Evolutionary conservation across 2,113 vertebrate species (phyloP).

Genomic region (Cavia porcellus): DNA sequence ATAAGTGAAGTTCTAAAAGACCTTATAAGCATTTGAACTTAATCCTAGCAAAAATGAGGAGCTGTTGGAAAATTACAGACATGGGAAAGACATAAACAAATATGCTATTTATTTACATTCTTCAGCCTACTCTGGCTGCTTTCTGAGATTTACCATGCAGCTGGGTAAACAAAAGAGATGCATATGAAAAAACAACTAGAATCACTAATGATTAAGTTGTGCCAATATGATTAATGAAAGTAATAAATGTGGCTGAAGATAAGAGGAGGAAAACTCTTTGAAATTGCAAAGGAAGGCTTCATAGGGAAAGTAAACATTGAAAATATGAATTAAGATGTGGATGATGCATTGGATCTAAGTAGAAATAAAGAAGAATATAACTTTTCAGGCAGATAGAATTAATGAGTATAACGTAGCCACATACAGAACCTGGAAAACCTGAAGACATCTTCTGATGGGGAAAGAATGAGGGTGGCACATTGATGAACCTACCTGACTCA

Average conservation of each 20-base stretch:
- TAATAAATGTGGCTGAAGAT: slow-evolving; percentile 79
- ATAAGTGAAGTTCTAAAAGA: neutral
- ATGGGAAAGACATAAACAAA: neutral
- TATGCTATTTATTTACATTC: neutral
- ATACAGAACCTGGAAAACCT: neutral
- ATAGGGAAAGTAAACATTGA: slow-evolving; percentile 64
- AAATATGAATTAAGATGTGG: slow-evolving; percentile 60
- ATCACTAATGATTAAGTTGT: slow-evolving; percentile 76
- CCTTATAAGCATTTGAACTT: neutral
- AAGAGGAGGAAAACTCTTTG: slow-evolving; percentile 61
- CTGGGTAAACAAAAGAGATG: slow-evolving; percentile 72
- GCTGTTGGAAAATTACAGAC: slow-evolving; percentile 4
- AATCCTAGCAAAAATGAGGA: neutral
- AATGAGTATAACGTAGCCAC: neutral
- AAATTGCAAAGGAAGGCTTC: slow-evolving; percentile 59
- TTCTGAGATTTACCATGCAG: slow-evolving; percentile 7
- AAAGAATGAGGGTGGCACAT: neutral
- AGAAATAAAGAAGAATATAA: neutral
- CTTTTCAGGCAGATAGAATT: neutral
- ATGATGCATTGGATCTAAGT: slow-evolving; percentile 65
- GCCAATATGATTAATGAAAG: slow-evolving; percentile 80
- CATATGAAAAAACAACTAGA: slow-evolving; percentile 68
- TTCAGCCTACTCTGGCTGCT: slow-evolving; percentile 30
- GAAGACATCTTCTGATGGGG: neutral
- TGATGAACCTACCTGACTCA: neutral